These are phyloP conservation scores for Agapornis roseicollis DNA, from an alignment of 2,113 vertebrate species.

Conservation along the genomic window DNA sequence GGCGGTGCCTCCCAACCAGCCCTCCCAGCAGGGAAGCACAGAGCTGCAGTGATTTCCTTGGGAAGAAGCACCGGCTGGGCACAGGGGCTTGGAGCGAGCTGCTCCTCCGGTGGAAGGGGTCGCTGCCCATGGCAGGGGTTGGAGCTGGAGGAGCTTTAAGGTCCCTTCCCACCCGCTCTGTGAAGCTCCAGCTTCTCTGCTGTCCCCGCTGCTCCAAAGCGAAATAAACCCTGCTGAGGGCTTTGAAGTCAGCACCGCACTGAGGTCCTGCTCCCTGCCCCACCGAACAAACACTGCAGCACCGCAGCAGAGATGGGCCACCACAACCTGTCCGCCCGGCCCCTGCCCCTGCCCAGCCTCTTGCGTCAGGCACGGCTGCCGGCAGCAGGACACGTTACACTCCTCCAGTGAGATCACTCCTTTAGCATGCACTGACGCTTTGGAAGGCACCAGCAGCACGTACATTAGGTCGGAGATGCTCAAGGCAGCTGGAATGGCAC, in stretches of 20 bases:
- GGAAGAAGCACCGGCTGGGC: not conserved
- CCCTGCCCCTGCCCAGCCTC: not conserved
- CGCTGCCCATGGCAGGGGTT: too few species aligned
- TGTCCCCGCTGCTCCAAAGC: not conserved
- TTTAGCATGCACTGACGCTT: not conserved
- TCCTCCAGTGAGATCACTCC: not conserved
- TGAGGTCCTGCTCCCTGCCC: not conserved
- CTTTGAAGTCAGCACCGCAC: not conserved
- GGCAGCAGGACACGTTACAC: not conserved
- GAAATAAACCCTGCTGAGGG: fast-evolving
- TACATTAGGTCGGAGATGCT: fast-evolving
- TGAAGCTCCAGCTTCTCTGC: not conserved
- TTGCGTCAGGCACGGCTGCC: not conserved
- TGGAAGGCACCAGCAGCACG: not conserved
- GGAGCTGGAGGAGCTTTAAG: too few species aligned
- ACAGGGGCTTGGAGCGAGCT: too few species aligned
- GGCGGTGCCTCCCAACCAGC: not conserved
- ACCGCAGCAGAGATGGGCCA: not conserved
- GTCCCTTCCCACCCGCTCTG: not conserved
- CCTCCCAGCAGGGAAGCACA: fast-evolving
- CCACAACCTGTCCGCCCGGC: not conserved
- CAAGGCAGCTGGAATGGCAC: not conserved
- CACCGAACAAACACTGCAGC: not conserved
- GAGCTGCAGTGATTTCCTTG: not conserved
- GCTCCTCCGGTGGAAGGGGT: too few species aligned